Percentiles rank a stretch among this genome's conserved stretches.
Evolutionary conservation across 2,113 vertebrate species (phyloP).

Genomic region (Girardinichthys multiradiatus): DNA sequence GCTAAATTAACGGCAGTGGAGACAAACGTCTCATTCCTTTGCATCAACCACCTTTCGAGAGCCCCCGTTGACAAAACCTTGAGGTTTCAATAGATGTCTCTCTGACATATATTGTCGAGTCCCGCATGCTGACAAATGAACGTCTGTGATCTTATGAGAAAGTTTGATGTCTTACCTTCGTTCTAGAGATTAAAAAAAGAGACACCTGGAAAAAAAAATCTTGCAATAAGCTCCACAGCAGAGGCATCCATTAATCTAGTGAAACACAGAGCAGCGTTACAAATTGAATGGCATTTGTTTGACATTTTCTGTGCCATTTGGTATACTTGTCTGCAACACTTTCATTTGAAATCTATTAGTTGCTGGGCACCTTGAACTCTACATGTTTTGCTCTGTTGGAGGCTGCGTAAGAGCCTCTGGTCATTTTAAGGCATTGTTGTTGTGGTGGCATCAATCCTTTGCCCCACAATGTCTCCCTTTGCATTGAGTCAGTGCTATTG

Average conservation of each 20-base stretch:
- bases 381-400: slow-evolving; percentile 30
- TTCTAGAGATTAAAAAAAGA: slow-evolving; percentile 36
- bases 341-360: slow-evolving; percentile 67
- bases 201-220: slow-evolving; percentile 13
- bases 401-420: slow-evolving; percentile 28
- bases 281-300: slow-evolving; percentile 76
- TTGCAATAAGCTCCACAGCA: slow-evolving; percentile 32
- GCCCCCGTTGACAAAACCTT: slow-evolving; percentile 60
- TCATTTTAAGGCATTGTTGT: slow-evolving; percentile 33
- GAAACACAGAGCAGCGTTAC: slow-evolving; percentile 46
- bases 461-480: slow-evolving; percentile 20
- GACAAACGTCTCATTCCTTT: slow-evolving; percentile 26
- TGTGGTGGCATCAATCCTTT: slow-evolving; percentile 48
- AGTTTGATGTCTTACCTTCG: slow-evolving; percentile 21
- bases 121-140: slow-evolving; percentile 28
- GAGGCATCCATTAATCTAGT: slow-evolving; percentile 46
- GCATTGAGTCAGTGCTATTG: slow-evolving; percentile 16
- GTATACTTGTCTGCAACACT: slow-evolving; percentile 42
- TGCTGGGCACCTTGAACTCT: slow-evolving; percentile 50
- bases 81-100: slow-evolving; percentile 32
- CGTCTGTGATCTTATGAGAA: slow-evolving; percentile 27
- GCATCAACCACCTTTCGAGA: slow-evolving; percentile 8
- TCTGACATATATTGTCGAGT: slow-evolving; percentile 16
- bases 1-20: slow-evolving; percentile 29
- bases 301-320: slow-evolving; percentile 69